A percentile compares a stretch with the other conserved stretches of the same genome.
Evolutionary conservation across 2,888 invertebrate species (phyloP).

Genomic region (Trimorus sp.): DNA sequence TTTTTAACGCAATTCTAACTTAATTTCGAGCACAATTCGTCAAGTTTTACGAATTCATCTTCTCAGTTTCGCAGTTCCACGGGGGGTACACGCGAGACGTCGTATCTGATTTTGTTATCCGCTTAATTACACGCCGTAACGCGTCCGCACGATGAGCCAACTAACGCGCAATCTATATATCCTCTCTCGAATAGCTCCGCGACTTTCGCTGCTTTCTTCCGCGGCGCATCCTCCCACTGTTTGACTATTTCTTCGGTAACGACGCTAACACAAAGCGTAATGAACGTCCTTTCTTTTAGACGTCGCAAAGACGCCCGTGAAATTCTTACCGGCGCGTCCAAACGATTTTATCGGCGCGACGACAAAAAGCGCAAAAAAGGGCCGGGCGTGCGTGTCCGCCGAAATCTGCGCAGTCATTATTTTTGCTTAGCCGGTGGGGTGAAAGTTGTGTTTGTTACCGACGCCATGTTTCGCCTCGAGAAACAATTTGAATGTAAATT

Average conservation of each 20-base stretch:
- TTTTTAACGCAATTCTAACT: no score
- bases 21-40: no score
- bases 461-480: slow-evolving; percentile 41
- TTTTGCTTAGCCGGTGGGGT: slow-evolving; percentile 30
- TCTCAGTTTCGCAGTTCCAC: slow-evolving; percentile 26
- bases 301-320: slow-evolving; percentile 60
- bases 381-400: slow-evolving; percentile 27
- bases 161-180: slow-evolving; percentile 76
- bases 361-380: slow-evolving; percentile 42
- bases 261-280: slow-evolving; percentile 36
- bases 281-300: slow-evolving; percentile 56
- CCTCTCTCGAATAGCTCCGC: slow-evolving; percentile 72
- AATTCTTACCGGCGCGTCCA: slow-evolving; percentile 40
- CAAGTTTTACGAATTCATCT: no score
- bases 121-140: slow-evolving; percentile 80
- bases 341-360: slow-evolving; percentile 54
- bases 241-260: slow-evolving; percentile 48
- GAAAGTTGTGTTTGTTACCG: slow-evolving; percentile 55
- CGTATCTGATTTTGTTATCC: slow-evolving; percentile 80
- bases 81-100: slow-evolving; percentile 76
- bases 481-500: slow-evolving; percentile 47
- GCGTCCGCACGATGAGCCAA: slow-evolving; percentile 74
- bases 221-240: slow-evolving; percentile 53
- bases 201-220: slow-evolving; percentile 66
- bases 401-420: slow-evolving; percentile 57